These are phyloP conservation scores for Polypedilum pembai DNA, from an alignment of 1,140 invertebrate species.

Conservation along the genomic window DNA sequence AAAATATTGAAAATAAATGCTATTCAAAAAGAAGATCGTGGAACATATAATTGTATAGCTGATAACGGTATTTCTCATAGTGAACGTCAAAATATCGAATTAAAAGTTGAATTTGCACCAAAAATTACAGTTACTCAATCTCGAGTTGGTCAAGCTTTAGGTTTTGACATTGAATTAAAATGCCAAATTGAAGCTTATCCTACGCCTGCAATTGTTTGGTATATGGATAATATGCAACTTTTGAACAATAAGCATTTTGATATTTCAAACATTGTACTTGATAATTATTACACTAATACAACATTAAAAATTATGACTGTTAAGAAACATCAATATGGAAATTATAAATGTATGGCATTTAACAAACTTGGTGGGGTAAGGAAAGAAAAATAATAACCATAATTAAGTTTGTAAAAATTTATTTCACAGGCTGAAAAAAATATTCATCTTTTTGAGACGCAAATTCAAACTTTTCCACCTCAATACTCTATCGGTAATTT, in stretches of 20 bases:
- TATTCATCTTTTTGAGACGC: constrained; percentile 79
- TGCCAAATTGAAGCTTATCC: constrained; percentile 90
- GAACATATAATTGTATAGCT: constrained; percentile 89
- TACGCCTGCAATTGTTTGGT: constrained; percentile 80
- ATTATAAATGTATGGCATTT: constrained; percentile 76
- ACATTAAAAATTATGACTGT: constrained; percentile 82
- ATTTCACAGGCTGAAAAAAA: constrained; percentile 62
- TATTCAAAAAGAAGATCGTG: constrained; percentile 79
- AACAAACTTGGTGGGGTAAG: constrained; percentile 83
- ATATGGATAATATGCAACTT: constrained; percentile 70
- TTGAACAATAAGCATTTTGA: constrained; percentile 84
- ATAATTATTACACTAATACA: constrained; percentile 83
- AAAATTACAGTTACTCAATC: constrained; percentile 74
- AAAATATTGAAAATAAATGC: constrained; percentile 70
- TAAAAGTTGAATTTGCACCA: constrained; percentile 83
- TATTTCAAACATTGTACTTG: constrained; percentile 81
- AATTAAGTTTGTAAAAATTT: too few relatives aligned
- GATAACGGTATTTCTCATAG: constrained; percentile 84
- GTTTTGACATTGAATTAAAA: constrained; percentile 87
- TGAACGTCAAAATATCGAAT: constrained; percentile 73
- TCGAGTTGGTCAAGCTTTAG: constrained; percentile 73
- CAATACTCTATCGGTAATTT: constrained; percentile 59
- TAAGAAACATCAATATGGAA: constrained; percentile 81
- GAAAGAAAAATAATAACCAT: too few relatives aligned
- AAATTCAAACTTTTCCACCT: constrained; percentile 85